Conservation (phyloP, 2,888 invertebrate genomes). For the Cheilosia pagana region DNA sequence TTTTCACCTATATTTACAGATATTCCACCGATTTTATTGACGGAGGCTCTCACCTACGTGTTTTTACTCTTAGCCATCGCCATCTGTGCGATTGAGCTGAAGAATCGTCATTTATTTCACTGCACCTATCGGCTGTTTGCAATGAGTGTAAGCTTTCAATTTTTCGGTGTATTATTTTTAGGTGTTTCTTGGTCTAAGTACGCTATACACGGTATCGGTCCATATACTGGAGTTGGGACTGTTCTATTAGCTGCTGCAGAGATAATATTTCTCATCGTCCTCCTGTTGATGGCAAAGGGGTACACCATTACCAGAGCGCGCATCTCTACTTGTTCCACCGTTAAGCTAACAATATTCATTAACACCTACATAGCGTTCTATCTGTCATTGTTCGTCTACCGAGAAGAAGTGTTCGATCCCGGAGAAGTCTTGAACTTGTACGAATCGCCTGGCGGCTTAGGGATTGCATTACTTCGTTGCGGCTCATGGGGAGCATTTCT, state of each 20-base stretch:
- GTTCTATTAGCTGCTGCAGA: constrained; percentile 88
- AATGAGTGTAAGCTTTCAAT: constrained; percentile 88
- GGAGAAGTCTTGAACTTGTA: constrained; percentile 95
- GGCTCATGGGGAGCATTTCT: constrained; percentile 93
- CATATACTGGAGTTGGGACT: constrained; percentile 84
- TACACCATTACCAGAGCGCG: constrained; percentile 95
- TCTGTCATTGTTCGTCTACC: constrained; percentile 90
- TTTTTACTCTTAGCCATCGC: constrained; percentile 89
- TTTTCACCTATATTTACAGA: constrained; percentile 85
- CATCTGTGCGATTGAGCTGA: constrained; percentile 90
- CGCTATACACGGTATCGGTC: constrained; percentile 89
- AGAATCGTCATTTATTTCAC: constrained; percentile 92
- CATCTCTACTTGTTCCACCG: constrained; percentile 88
- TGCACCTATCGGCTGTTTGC: constrained; percentile 94
- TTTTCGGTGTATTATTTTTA: constrained; percentile 88
- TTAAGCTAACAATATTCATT: constrained; percentile 92
- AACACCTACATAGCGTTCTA: constrained; percentile 90
- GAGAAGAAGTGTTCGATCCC: constrained; percentile 94
- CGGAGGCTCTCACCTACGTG: constrained; percentile 89
- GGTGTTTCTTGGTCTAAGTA: constrained; percentile 90
- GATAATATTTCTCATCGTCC: constrained; percentile 89
- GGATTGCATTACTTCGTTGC: constrained; percentile 89
- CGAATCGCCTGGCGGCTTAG: constrained; percentile 95
- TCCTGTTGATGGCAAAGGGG: constrained; percentile 94
- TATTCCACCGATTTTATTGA: constrained; percentile 92